Base-by-base conservation (phyloP, 2,888 invertebrate species). In the Leptogaster cylindrica region DNA sequence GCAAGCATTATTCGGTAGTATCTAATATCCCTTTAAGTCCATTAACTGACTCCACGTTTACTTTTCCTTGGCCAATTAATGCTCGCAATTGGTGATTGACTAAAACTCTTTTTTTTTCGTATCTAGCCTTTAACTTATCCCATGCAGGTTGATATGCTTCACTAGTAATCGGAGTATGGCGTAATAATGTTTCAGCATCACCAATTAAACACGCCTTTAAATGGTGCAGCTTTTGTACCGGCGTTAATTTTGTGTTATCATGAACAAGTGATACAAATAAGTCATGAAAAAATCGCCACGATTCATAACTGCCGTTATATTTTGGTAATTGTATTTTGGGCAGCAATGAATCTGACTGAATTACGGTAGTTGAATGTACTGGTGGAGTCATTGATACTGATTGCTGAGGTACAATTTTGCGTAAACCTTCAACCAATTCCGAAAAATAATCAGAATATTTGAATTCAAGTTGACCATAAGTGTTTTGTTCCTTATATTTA, bases 61-160 rank as follows among this genome's bases (percentile, higher is more conserved):
- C 14, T 4, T 14, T 2, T 1, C 48, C 7, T 8, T 46, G 28
- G 64, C 52, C 65, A 25, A 64, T 44, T 25, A 64, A 23, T 3
- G 16, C 20, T 25, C 65, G 67, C 0, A 69, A 48, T 48, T 67
- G 67, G 5, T 36, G 52, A 31, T 70, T 70, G 0, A 66, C 63
- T 10, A 68, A 31, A 14, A 67, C 63, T 4, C 68, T 51, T 58
- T 65, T 66, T 18, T 68, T 70, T 31, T 70, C 68, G 8, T 66
- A 70, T 10, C 68, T 58, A 7, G 68, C 52, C 5, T 28, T 23
- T 6, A 68, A 18, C 8, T 33, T 65, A 2, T 36, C 12, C 63
- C 68, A 70, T 5, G 66, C 66, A 2, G 55, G 41, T n/a, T 20
- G 39, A 16, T 66, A 70, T 27, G 46, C 55, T 2, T 67, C 55